Evolutionary conservation across 1,140 invertebrate species (phyloP), one percentile per base, ranked within the genome.

Genomic region (Myzus persicae): DNA sequence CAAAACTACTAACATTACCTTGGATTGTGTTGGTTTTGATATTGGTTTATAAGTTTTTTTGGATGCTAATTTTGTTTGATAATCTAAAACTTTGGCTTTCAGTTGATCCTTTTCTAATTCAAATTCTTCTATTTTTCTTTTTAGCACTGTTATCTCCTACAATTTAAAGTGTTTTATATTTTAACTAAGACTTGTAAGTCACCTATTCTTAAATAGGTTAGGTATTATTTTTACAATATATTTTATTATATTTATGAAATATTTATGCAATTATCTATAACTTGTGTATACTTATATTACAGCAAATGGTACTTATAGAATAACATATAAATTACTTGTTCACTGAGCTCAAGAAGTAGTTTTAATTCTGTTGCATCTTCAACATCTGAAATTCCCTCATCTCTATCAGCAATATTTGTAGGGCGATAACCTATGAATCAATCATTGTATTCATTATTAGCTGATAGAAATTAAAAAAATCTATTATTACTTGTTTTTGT

Each of bases 291-390:
- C 36, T 36, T 36, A 82, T 31, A 84, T 7, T 42, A 26, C 22
- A 38, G 20, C 42, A 40, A 24, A 44, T 9, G 7, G 7, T 24
- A 82, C 3, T 7, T 26, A 91, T 84, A 76, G 18, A 76, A 76
- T 76, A n/a, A n/a, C 31, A 42, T 22, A 48, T 4, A 89, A 93
- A 36, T 95, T 95, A 95, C 96, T 95, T 97, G 97, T 95, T 99
- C 98, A 94, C 97, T 97, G n/a, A 99, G 95, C 95, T 98, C 98
- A 54, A 98, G 95, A 94, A 98, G 96, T 48, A 98, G 95, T 94
- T 97, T 96, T 84, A 98, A 94, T 94, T 98, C 97, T 51, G 96
- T 96, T 22, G 97, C 96, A 95, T 98, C 97, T 94, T 98, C 97
- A 95, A 97, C 97, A 94, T 97, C 97, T 14, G 96, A 97, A 94